Evolutionary conservation across 2,113 vertebrate genomes (phyloP).

Genomic region (Boleophthalmus pectinirostris): DNA sequence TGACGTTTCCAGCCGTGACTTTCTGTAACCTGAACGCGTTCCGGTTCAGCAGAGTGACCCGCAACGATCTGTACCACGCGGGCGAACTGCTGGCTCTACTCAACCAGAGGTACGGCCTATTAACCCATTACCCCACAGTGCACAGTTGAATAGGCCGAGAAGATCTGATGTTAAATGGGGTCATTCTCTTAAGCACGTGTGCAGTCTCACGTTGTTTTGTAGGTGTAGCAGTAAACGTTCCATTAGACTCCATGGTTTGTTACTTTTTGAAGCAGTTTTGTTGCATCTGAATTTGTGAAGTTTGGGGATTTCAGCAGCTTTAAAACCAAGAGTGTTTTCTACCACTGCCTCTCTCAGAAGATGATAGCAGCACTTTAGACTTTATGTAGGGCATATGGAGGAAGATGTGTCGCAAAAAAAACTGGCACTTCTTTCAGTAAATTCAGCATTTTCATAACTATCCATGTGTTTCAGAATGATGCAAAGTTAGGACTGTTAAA

Average conservation of each 20-base stretch:
- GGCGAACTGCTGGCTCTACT: constrained; percentile 95
- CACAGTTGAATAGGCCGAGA: background rate
- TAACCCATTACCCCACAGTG: background rate
- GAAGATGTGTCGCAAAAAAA: no score
- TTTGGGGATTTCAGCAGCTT: background rate
- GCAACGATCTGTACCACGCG: constrained; percentile 96
- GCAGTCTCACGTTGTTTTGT: background rate
- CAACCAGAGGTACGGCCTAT: constrained; percentile 86
- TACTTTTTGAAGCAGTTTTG: background rate
- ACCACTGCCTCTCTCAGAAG: background rate
- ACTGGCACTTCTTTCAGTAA: background rate
- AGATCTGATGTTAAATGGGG: background rate
- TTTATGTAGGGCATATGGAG: background rate
- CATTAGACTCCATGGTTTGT: background rate
- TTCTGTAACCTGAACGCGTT: constrained; percentile 99
- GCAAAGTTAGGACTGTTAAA: no score
- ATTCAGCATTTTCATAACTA: background rate
- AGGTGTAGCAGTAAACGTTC: no score
- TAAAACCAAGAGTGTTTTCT: background rate
- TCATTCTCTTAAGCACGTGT: background rate
- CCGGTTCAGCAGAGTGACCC: constrained; percentile 92
- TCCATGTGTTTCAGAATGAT: no score
- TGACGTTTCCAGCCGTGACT: constrained; percentile 94
- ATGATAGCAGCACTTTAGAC: background rate
- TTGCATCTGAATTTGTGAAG: background rate